Conservation (phyloP, 2,888 invertebrate genomes). For the Automeris io region DNA sequence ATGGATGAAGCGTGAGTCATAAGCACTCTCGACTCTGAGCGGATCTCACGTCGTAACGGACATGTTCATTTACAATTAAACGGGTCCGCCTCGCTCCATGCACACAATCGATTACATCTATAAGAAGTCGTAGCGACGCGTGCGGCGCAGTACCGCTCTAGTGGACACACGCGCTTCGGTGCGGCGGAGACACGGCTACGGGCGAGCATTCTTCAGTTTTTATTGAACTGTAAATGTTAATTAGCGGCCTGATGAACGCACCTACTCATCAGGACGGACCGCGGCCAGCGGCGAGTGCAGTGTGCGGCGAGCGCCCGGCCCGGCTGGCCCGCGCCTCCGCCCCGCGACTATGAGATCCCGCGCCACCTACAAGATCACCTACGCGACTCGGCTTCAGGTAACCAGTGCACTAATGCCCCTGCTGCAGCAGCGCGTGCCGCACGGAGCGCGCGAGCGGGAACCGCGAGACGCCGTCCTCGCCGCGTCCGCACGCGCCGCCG, state of each 20-base stretch:
- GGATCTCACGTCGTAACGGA: too few relatives aligned
- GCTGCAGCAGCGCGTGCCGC: constrained; percentile 12
- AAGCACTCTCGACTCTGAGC: too few relatives aligned
- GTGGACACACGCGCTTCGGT: constrained; percentile 34
- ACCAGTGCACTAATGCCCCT: constrained; percentile 44
- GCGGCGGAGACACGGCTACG: constrained; percentile 20
- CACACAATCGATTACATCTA: too few relatives aligned
- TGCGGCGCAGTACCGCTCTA: too few relatives aligned
- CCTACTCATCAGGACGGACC: constrained; percentile 49
- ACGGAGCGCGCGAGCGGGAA: constrained; percentile 40
- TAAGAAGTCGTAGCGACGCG: too few relatives aligned
- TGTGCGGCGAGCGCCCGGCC: constrained; percentile 17
- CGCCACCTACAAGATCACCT: constrained; percentile 70
- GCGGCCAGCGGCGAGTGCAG: constrained; percentile 29
- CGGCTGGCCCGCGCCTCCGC: constrained; percentile 13
- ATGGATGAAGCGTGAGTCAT: too few relatives aligned
- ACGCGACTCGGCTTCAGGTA: constrained; percentile 61
- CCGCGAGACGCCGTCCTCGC: constrained; percentile 13
- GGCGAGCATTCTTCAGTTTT: constrained; percentile 40
- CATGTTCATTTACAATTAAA: too few relatives aligned
- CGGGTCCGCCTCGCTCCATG: background rate
- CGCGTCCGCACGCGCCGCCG: constrained; percentile 69
- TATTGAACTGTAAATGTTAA: constrained; percentile 65
- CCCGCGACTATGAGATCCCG: constrained; percentile 54
- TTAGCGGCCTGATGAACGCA: constrained; percentile 53